Conservation (phyloP, 2,888 invertebrate species). For the Byasa hedistus region DNA sequence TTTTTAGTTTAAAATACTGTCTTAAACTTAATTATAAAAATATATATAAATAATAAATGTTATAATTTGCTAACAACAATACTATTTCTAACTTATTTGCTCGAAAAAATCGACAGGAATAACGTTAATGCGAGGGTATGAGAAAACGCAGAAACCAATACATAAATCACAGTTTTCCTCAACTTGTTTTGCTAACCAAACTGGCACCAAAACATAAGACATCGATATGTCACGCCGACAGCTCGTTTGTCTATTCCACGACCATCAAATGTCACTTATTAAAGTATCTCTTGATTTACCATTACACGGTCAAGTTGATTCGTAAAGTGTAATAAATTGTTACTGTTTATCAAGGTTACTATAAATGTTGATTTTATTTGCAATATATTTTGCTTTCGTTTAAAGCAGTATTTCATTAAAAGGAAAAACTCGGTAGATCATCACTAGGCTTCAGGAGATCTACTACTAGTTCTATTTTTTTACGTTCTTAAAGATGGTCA, state of each 20-base stretch:
- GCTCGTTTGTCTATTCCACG: slow-evolving; percentile 11
- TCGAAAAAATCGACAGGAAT: slow-evolving; percentile 9
- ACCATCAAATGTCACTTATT: slow-evolving; percentile 2
- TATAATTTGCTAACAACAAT: no score
- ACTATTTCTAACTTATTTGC: background rate
- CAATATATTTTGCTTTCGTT: no score
- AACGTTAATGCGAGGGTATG: slow-evolving; percentile 12
- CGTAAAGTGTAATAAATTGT: background rate
- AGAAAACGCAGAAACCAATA: slow-evolving; percentile 24
- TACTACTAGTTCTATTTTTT: no score
- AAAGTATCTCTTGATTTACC: background rate
- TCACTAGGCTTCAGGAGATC: no score
- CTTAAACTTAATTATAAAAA: no score
- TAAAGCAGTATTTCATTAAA: no score
- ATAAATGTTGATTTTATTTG: no score
- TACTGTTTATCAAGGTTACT: background rate
- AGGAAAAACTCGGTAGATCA: no score
- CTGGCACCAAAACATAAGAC: slow-evolving; percentile 13
- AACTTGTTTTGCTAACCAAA: slow-evolving; percentile 19
- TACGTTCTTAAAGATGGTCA: no score
- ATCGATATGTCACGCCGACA: slow-evolving; percentile 15
- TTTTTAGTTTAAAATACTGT: no score
- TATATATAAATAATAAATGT: no score
- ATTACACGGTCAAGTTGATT: background rate
- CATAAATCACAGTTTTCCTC: slow-evolving; percentile 21